Evolutionary conservation across 2,113 vertebrate genomes (phyloP), one percentile per base, ranked within the genome.

Genomic region (Zosterops lateralis): DNA sequence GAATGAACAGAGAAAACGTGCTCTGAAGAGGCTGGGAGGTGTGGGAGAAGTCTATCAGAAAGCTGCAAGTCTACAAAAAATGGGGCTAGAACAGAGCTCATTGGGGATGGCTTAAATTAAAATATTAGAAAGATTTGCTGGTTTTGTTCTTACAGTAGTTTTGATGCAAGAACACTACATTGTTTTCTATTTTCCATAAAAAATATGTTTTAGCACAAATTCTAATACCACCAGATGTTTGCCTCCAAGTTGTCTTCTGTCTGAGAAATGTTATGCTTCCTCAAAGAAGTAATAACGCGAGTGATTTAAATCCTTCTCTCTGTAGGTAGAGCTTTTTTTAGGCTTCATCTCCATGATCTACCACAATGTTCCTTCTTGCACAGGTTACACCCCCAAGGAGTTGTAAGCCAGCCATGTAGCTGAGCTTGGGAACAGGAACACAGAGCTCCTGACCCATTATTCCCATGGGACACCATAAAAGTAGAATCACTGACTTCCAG

Each of bases 51-150:
- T 36, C 26, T 62, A 28, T 58, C 16, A 66, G 75, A 65, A 88
- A 32, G 16, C 6, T 77, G 21, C 17, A 58, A 40, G 6, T 26
- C 50, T 62, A 32, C 13, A 53, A 74, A 88, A 66, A 58, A 12
- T 24, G 5, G 4, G 6, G 7, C 21, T 61, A 48, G 14, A 44
- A 32, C 4, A 34, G 26, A 56, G 6, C 7, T 87, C 7, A 0
- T 4, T 40, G 16, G 11, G 12, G 12, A 14, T 20, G 15, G 5
- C 3, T 6, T 6, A 45, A 90, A 65, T 40, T 1, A 38, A 68
- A 61, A 36, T 6, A 45, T 65, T 34, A 21, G 5, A 65, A 86
- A 56, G 4, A 6, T 34, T 31, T 65, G 6, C 4, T 2, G 3
- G 3, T 1, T 26, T 82, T 71, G 5, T n/a, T 71, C 14, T 50